Percentiles rank a stretch among this genome's conserved stretches.
phyloP scores from a whole-genome alignment of 2,797 vertebrate genomes.

The Amazona finschi region DNA sequence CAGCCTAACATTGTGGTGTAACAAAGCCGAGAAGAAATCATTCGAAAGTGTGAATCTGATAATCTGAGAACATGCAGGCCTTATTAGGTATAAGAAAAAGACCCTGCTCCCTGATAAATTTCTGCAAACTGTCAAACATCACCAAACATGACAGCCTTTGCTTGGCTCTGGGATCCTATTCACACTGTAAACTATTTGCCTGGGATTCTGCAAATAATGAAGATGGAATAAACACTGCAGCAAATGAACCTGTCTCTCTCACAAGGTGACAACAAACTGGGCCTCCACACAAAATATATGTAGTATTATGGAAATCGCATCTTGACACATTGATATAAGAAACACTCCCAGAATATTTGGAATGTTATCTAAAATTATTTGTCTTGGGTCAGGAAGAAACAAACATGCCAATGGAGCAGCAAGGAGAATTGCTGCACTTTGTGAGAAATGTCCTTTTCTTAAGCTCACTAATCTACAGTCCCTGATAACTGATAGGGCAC shows the following conservation, averaged over 20 bases:
- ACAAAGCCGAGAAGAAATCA: slow-evolving; percentile 46
- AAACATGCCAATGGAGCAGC: background rate
- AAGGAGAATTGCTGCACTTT: background rate
- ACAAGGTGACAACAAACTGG: slow-evolving; percentile 17
- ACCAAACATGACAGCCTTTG: slow-evolving; percentile 45
- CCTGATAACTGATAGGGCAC: background rate
- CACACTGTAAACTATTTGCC: slow-evolving; percentile 35
- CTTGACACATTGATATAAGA: slow-evolving; percentile 16
- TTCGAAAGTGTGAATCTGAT: slow-evolving; percentile 49
- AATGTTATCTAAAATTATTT: slow-evolving; percentile 25
- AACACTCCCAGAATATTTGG: background rate
- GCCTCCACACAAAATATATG: background rate
- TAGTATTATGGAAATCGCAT: slow-evolving; percentile 46
- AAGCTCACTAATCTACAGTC: background rate
- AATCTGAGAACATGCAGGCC: slow-evolving; percentile 21
- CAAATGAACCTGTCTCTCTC: slow-evolving; percentile 64
- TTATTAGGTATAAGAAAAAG: slow-evolving; percentile 42
- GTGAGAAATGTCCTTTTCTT: background rate
- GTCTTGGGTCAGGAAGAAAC: background rate
- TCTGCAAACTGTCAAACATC: slow-evolving; percentile 62
- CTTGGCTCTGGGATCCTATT: slow-evolving; percentile 27
- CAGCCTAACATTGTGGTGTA: background rate
- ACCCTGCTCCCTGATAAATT: slow-evolving; percentile 29
- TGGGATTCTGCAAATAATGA: slow-evolving; percentile 60
- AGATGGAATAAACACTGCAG: slow-evolving; percentile 44